Percentiles rank a stretch among this genome's conserved stretches.
phyloP scores from a whole-genome alignment of 2,113 vertebrate species.

The Pterocles burchelli region DNA sequence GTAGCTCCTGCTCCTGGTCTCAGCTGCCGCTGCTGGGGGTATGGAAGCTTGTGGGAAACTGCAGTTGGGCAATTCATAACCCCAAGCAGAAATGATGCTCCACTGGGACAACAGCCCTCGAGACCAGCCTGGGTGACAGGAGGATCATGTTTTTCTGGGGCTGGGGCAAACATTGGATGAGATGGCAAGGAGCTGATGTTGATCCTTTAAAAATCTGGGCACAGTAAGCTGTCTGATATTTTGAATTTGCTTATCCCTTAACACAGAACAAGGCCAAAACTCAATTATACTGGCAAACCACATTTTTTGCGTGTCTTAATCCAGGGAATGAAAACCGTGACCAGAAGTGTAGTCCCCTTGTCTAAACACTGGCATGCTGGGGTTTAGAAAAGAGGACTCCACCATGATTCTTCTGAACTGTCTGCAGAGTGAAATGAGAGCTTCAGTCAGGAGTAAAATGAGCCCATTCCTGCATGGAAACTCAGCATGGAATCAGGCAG shows the following conservation, averaged over 20 bases:
- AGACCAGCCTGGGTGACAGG: neutral
- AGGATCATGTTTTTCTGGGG: neutral
- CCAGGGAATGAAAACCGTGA: constrained; percentile 35
- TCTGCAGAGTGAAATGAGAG: neutral
- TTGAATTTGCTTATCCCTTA: constrained; percentile 51
- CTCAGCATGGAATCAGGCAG: neutral
- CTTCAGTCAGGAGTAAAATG: constrained; percentile 1
- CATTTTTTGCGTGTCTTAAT: constrained; percentile 28
- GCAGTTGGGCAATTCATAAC: neutral
- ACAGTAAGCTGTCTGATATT: constrained; percentile 28
- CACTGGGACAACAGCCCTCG: rapidly evolving
- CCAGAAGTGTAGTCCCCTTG: neutral
- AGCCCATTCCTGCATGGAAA: neutral
- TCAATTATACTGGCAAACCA: constrained; percentile 8
- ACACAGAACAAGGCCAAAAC: neutral
- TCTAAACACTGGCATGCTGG: constrained; percentile 21
- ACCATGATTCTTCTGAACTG: neutral
- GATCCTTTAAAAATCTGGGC: constrained; percentile 30
- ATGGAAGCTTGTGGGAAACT: neutral
- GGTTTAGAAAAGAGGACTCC: constrained; percentile 7
- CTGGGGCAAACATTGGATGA: neutral
- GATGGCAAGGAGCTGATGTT: neutral
- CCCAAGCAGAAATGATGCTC: neutral
- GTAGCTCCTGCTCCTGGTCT: neutral
- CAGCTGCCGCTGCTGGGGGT: neutral